Base-by-base conservation (phyloP, 2,797 vertebrate species). In the Delichon dasypus region DNA sequence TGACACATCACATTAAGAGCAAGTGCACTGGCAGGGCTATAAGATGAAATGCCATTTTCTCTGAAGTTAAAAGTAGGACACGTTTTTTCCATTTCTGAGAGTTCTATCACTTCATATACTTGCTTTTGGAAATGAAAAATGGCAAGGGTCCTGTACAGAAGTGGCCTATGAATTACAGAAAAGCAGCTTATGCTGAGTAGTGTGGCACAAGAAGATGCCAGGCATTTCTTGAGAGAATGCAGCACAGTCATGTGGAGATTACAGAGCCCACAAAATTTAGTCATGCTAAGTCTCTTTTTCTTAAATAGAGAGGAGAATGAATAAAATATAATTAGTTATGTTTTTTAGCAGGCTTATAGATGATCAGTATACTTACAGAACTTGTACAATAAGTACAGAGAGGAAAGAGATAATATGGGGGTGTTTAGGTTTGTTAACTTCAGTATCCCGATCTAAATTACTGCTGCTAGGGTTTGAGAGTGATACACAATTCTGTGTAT, bases 61-160 rank as follows among this genome's bases (percentile, higher is more conserved):
- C 30, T 71, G 72, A 58, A 91, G 71, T 75, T 64, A 77, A 94
- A 93, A 95, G 58, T 61, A 79, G 75, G 86, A 55, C 50, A 48
- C 5, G 1, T 58, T 89, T 93, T 92, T 95, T 79, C n/a, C 34
- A 68, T 48, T 70, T 86, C 68, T 70, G 36, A 85, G 92, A 89
- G 55, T 70, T 79, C 74, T 88, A 82, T 82, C 50, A 34, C 54
- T 96, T 96, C 58, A 38, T 65, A 38, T 18, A 77, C 54, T 50
- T 96, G 82, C 66, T 86, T 93, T 87, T 93, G 55, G 73, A 87
- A 91, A 77, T 77, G 58, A 92, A 90, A 94, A 80, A 76, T 67
- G 36, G 45, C 88, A 92, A 22, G 0, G 1, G 42, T 51, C 45
- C 47, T 65, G 25, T 66, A 55, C 54, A 74, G 58, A 77, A 88